phyloP scores from a whole-genome alignment of 2,888 invertebrate species.

The Synanthedon vespiformis region DNA sequence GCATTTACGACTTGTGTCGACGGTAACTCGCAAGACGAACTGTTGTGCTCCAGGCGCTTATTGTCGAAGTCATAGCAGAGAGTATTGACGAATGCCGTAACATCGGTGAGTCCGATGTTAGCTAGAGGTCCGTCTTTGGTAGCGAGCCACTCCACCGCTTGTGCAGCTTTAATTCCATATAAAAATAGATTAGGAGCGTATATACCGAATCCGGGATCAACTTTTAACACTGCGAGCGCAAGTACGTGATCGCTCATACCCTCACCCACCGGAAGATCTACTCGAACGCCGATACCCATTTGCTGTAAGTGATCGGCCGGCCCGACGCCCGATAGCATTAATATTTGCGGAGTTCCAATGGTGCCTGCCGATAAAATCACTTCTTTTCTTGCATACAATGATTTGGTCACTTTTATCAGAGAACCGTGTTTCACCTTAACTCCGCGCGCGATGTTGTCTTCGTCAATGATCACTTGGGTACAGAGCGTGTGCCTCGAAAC shows the following conservation, averaged over 20 bases:
- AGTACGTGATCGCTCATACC: conserved; percentile 35
- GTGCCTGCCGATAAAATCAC: conserved; percentile 43
- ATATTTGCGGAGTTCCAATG: conserved; percentile 35
- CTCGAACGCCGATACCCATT: conserved; percentile 22
- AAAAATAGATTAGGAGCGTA: conserved; percentile 4
- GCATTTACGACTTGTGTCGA: conserved; percentile 30
- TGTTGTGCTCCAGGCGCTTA: conserved; percentile 15
- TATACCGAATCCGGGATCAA: conserved; percentile 14
- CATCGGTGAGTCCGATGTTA: conserved; percentile 33
- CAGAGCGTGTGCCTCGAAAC: conserved; percentile 31
- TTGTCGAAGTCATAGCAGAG: conserved; percentile 28
- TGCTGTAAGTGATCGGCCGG: conserved; percentile 25
- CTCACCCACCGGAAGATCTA: conserved; percentile 35
- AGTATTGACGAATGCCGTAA: conserved; percentile 29
- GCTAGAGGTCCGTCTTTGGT: conserved; percentile 23
- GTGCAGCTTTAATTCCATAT: conserved; percentile 4
- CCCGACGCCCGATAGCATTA: conserved; percentile 45
- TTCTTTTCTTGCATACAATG: conserved; percentile 27
- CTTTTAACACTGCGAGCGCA: conserved; percentile 21
- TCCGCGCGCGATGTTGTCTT: conserved; percentile 23
- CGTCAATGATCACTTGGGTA: conserved; percentile 30
- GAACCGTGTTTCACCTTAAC: conserved; percentile 19
- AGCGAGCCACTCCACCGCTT: conserved; percentile 16
- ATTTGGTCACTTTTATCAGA: background rate
- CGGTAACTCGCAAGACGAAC: conserved; percentile 29